Base-by-base conservation (phyloP, 2,113 vertebrate genomes). In the Leptobrachium leishanense region DNA sequence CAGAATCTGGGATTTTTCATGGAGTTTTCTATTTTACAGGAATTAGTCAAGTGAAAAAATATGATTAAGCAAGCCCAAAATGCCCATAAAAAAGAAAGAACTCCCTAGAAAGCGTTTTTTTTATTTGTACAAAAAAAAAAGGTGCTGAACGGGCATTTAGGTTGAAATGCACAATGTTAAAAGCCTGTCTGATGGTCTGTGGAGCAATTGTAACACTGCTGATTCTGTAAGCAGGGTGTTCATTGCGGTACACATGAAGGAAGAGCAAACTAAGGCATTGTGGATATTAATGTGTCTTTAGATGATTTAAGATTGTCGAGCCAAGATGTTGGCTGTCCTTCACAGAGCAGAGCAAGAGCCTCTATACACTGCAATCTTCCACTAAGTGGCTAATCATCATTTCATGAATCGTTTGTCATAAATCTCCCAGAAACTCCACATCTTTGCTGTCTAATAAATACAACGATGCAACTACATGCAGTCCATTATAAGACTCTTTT, bases 281-380 rank as follows among this genome's bases (percentile, higher is more conserved):
- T 76, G 43, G 53, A 75, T 31, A n/a, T 4, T 57, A 82, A 74
- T 7, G 62, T 83, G 72, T 79, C 67, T 77, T 68, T 70, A 43
- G 81, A 63, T 80, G 81, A 81, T 82, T 84, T 85, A 74, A 74
- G 1, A 73, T 62, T 42, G 75, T 12, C 44, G 71, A 82, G 76
- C 79, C 8, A 65, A 1, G 0, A 41, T 81, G 68, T 79, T 82
- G 74, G 9, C 44, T 83, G 71, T 4, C 72, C 13, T 77, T 85
- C 81, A 6, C 10, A 15, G 46, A 69, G 1, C 31, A 79, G 15
- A 59, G 3, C 13, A 3, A 4, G 55, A 13, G 63, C 59, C 80
- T 42, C 69, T 76, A 31, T 65, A 62, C 63, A 72, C 73, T 63
- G 2, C 7, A 63, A 62, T 75, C 9, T 66, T 13, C 42, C 15